A percentile compares a stretch with the other conserved stretches of the same genome.
phyloP scores from a whole-genome alignment of 1,140 invertebrate species.

The Hirudo medicinalis region DNA sequence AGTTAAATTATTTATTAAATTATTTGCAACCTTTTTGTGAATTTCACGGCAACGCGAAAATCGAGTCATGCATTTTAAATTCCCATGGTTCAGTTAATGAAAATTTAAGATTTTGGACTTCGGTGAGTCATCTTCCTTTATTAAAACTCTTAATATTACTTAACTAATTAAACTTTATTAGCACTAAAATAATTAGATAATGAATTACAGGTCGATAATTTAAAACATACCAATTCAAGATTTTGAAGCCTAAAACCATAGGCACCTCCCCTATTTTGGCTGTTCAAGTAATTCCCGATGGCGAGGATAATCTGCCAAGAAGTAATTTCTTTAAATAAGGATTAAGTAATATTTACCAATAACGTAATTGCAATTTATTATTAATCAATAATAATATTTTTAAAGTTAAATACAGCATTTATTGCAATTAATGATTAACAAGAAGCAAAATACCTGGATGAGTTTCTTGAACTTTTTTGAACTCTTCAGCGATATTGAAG shows the following conservation, averaged over 20 bases:
- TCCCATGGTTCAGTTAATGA: too few relatives aligned
- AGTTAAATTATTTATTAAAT: too few relatives aligned
- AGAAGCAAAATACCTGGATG: background rate
- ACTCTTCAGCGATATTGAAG: background rate
- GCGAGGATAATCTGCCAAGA: background rate
- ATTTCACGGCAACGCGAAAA: too few relatives aligned
- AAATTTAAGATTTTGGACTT: too few relatives aligned
- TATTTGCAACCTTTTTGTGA: too few relatives aligned
- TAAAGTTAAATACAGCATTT: background rate
- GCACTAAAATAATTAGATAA: too few relatives aligned
- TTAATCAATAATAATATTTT: background rate
- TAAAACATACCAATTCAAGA: conserved; percentile 4
- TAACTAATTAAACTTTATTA: too few relatives aligned
- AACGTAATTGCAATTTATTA: background rate
- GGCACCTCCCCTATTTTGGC: background rate
- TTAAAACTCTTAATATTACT: too few relatives aligned
- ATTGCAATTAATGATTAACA: too few relatives aligned
- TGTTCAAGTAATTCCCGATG: conserved; percentile 4
- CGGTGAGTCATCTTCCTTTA: too few relatives aligned
- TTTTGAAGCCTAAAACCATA: background rate
- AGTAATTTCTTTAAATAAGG: background rate
- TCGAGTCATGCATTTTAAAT: too few relatives aligned
- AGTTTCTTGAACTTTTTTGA: conserved; percentile 12
- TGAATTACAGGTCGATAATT: too few relatives aligned
- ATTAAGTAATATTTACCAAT: background rate